A percentile compares a stretch with the other conserved stretches of the same genome.
phyloP scores from a whole-genome alignment of 92 coral and sea anemone genomes.

The Bergia sp. region DNA sequence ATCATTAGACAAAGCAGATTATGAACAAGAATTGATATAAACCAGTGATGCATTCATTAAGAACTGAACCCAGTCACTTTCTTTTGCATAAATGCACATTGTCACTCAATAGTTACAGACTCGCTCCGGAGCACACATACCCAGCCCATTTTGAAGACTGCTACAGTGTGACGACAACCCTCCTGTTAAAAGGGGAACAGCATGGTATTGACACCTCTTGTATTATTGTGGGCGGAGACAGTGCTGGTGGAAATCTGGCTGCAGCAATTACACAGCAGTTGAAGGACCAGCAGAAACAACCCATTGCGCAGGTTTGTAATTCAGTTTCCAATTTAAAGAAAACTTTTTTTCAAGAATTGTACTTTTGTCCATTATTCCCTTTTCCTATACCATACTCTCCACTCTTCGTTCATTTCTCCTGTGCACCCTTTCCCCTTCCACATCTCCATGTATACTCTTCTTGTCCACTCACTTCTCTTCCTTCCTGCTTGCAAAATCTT shows the following conservation, averaged over 20 bases:
- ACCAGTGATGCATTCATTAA: too few species aligned
- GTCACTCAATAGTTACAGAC: conserved; percentile 22
- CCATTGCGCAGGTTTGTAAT: conserved; percentile 16
- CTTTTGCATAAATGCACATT: background rate
- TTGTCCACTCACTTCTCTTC: too few species aligned
- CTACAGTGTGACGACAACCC: conserved; percentile 30
- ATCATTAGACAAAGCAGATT: too few species aligned
- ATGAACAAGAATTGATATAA: too few species aligned
- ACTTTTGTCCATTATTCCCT: background rate
- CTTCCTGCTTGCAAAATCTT: too few species aligned
- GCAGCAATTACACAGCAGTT: conserved; percentile 50
- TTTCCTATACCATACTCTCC: background rate
- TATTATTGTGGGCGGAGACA: conserved; percentile 51
- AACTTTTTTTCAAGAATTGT: too few species aligned
- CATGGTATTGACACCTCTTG: conserved; percentile 46
- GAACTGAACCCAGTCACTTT: too few species aligned
- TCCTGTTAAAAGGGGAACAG: conserved; percentile 7
- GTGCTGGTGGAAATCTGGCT: conserved; percentile 52
- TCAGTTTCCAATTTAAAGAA: too few species aligned
- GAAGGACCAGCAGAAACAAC: conserved; percentile 21
- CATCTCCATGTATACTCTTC: too few species aligned
- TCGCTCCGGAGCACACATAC: conserved; percentile 31
- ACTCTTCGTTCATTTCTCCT: too few species aligned
- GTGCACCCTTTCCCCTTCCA: too few species aligned
- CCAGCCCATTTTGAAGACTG: conserved; percentile 58